phyloP scores from a whole-genome alignment of 2,113 vertebrate species.

The Prochilodus magdalenae region DNA sequence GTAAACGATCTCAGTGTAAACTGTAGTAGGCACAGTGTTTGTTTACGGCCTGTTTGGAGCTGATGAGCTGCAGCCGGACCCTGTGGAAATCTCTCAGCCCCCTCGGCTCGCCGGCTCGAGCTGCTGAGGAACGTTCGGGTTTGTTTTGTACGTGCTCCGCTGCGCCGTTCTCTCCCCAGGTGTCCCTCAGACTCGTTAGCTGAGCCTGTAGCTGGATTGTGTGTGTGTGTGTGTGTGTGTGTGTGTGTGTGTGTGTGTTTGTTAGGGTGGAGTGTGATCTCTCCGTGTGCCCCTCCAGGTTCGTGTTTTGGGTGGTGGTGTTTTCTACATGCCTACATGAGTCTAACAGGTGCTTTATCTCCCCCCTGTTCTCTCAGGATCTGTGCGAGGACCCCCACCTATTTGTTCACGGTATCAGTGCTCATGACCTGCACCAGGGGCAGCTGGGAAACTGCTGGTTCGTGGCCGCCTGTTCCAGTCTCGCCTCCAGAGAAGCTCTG shows the following conservation, averaged over 20 bases:
- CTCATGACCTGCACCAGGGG: constrained; percentile 75
- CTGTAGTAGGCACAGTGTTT: not conserved
- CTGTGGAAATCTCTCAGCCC: not conserved
- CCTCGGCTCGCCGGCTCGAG: not conserved
- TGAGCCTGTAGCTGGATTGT: not conserved
- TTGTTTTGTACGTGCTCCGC: not conserved
- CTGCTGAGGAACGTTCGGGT: not conserved
- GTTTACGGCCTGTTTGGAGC: constrained; percentile 4
- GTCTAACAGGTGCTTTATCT: too few species aligned
- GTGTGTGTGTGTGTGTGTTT: not conserved
- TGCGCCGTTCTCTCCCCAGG: not conserved
- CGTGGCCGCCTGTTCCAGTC: constrained; percentile 74
- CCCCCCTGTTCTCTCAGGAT: constrained; percentile 59
- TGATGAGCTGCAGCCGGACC: not conserved
- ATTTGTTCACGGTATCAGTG: constrained; percentile 75
- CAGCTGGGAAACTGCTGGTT: constrained; percentile 80
- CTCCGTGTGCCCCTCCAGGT: too few species aligned
- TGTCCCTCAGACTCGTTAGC: not conserved
- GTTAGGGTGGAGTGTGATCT: not conserved
- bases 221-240: not conserved
- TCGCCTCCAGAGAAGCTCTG: constrained; percentile 70
- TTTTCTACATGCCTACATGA: too few species aligned
- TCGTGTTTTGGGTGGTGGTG: too few species aligned
- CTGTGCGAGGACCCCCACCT: constrained; percentile 69
- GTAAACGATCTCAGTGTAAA: not conserved